Evolutionary conservation across 2,888 invertebrate genomes (phyloP), one percentile per base, ranked within the genome.

Genomic region (Teinopalpus imperialis): DNA sequence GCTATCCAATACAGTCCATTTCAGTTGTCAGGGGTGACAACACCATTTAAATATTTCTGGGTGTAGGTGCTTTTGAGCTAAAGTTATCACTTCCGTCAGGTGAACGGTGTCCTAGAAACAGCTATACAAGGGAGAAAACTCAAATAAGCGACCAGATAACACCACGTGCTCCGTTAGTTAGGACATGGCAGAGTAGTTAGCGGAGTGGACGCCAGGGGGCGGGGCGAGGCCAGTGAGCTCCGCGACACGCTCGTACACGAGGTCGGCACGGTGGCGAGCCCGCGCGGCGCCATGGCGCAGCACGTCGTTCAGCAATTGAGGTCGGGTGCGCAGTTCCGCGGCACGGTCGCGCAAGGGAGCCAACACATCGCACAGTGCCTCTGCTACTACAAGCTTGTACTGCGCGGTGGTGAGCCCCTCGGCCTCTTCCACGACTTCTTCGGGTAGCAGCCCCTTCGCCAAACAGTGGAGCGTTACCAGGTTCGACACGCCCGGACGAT

Each of bases 401-500:
- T 92, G 90, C 62, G 92, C 94, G 32, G 97, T 98, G 71, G 94
- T 93, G 27, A 95, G 68, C 5, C 82, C 82, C 44, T 80, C 72
- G 9, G 87, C 91, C 71, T 95, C 93, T 52, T 89, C 82, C 56
- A 94, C 92, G 49, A 95, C 94, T 57, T 93, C 90, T 53, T 94
- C 92, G 1, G 93, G 86, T 37, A 90, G 72, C 73, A 91, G 87
- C 31, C 92, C 94, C 9, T 92, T 91, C 10, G 95, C 83, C 44
- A 95, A 89, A 35, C 95, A 93, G 83, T 97, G 96, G 51, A 98
- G 94, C 43, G 90, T 88, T 52, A 99, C 90, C 43, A 99, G 90
- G 89, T 99, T 99, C 35, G 97, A 90, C 8, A 99, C 95, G 13
- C 97, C 99, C 0, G 97, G 95, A 51, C 99, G 90, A 3, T 75